Conservation (phyloP, 53 echinoderm and acorn worm genomes). For the Echinarachnius parma region DNA sequence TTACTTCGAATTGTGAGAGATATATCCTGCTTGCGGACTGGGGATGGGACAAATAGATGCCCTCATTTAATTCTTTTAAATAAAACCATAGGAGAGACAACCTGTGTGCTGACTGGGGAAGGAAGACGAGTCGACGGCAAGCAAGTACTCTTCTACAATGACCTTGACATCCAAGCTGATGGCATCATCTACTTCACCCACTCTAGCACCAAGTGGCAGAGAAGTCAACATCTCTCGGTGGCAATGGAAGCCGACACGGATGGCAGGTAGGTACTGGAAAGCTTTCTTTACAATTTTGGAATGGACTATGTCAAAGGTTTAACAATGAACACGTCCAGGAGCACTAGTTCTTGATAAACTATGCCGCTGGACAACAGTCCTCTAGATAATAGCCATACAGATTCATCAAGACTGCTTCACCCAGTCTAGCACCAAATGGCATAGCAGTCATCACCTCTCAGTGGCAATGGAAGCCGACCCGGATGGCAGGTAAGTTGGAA, state of each 20-base stretch:
- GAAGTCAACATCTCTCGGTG: conserved; percentile 49
- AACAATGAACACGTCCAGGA: too few relatives aligned
- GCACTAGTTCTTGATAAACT: too few relatives aligned
- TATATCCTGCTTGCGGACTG: too few relatives aligned
- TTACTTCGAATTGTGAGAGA: too few relatives aligned
- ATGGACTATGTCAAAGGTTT: too few relatives aligned
- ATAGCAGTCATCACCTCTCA: conserved; percentile 54
- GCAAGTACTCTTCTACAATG: conserved; percentile 61
- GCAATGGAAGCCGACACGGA: conserved; percentile 46
- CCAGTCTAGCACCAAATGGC: conserved; percentile 66
- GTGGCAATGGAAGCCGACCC: conserved; percentile 40
- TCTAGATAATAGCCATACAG: too few relatives aligned
- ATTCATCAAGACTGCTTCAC: too few relatives aligned
- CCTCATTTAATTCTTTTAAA: too few relatives aligned
- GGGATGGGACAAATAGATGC: too few relatives aligned
- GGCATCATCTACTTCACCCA: conserved; percentile 73
- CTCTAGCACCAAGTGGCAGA: conserved; percentile 62
- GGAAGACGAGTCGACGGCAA: conserved; percentile 31
- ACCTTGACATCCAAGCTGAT: conserved; percentile 60
- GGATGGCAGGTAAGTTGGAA: conserved; percentile 65
- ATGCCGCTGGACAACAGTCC: too few relatives aligned
- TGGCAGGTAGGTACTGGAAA: conserved; percentile 48
- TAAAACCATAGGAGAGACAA: conserved; percentile 25
- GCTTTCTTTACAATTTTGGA: too few relatives aligned
- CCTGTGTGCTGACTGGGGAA: conserved; percentile 29